Evolutionary conservation across 2,113 vertebrate species (phyloP).

Genomic region (Gymnobelideus leadbeateri): DNA sequence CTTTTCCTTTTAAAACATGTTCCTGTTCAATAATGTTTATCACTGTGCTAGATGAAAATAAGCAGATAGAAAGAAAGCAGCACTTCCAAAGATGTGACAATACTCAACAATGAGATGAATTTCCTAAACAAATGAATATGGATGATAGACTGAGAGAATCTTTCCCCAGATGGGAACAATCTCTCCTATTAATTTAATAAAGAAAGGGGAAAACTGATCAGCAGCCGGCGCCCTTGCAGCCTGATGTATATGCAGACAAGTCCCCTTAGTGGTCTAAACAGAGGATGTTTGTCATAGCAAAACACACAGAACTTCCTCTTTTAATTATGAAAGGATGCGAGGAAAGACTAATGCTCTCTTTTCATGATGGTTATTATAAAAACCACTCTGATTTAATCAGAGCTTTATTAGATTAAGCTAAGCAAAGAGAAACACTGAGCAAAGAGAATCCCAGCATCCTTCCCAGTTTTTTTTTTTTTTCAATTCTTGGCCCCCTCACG

Average conservation of each 20-base stretch:
- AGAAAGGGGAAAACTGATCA: constrained; percentile 32
- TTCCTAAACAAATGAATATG: constrained; percentile 27
- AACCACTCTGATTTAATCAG: constrained; percentile 34
- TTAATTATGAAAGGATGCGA: constrained; percentile 47
- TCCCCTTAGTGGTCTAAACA: constrained; percentile 1
- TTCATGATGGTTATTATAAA: constrained; percentile 2
- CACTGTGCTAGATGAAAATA: neutral
- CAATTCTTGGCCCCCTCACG: neutral
- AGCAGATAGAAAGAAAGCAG: neutral
- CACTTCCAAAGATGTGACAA: neutral
- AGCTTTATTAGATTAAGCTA: constrained; percentile 36
- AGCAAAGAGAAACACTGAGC: neutral
- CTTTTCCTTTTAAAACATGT: neutral
- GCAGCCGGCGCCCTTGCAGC: constrained; percentile 19
- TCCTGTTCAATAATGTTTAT: neutral
- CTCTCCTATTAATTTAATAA: constrained; percentile 48
- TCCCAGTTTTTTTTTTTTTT: constrained; percentile 7
- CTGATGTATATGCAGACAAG: constrained; percentile 12
- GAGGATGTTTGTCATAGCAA: constrained; percentile 24
- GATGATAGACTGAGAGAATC: neutral
- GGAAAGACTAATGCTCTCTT: constrained; percentile 32
- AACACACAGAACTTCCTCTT: constrained; percentile 50
- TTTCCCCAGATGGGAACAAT: constrained; percentile 41
- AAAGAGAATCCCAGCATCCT: constrained; percentile 44
- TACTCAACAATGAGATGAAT: constrained; percentile 22